Percentiles rank a stretch among this genome's conserved stretches.
Conservation (phyloP, 1,140 invertebrate genomes). For the Microvelia longipes region DNA sequence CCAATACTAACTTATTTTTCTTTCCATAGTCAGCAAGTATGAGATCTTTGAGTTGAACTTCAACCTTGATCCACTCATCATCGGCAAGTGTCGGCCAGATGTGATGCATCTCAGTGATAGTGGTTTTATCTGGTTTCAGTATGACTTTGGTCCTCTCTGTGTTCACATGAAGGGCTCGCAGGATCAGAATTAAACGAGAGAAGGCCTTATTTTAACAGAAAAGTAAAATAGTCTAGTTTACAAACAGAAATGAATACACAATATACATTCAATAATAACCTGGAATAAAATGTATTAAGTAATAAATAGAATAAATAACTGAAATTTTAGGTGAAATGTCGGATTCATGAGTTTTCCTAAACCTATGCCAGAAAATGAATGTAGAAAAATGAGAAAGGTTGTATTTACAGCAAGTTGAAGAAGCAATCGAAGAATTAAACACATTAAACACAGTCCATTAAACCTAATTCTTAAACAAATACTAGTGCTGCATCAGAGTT, state of each 20-base stretch:
- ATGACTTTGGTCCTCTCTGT: slow-evolving; percentile 95
- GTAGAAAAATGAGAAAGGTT: too few species aligned
- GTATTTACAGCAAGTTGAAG: too few species aligned
- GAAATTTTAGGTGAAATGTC: too few species aligned
- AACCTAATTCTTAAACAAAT: too few species aligned
- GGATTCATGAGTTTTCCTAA: too few species aligned
- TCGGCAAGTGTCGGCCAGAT: slow-evolving; percentile 97
- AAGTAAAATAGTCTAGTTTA: slow-evolving; percentile 5
- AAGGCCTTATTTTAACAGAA: slow-evolving; percentile 56
- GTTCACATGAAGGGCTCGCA: slow-evolving; percentile 94
- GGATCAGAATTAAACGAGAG: slow-evolving; percentile 89
- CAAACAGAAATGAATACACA: slow-evolving; percentile 1
- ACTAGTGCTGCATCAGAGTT: too few species aligned
- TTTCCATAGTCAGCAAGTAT: slow-evolving; percentile 99
- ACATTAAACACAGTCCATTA: too few species aligned
- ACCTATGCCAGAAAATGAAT: too few species aligned
- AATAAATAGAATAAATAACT: too few species aligned
- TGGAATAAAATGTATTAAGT: too few species aligned
- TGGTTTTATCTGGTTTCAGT: slow-evolving; percentile 96
- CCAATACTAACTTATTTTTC: slow-evolving; percentile 78
- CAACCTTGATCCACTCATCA: slow-evolving; percentile 99
- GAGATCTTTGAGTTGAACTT: slow-evolving; percentile 94
- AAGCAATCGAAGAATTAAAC: too few species aligned
- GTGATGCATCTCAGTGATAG: slow-evolving; percentile 95
- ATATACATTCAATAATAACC: too few species aligned